phyloP scores from a whole-genome alignment of 2,113 vertebrate species.

The Proteles cristata region DNA sequence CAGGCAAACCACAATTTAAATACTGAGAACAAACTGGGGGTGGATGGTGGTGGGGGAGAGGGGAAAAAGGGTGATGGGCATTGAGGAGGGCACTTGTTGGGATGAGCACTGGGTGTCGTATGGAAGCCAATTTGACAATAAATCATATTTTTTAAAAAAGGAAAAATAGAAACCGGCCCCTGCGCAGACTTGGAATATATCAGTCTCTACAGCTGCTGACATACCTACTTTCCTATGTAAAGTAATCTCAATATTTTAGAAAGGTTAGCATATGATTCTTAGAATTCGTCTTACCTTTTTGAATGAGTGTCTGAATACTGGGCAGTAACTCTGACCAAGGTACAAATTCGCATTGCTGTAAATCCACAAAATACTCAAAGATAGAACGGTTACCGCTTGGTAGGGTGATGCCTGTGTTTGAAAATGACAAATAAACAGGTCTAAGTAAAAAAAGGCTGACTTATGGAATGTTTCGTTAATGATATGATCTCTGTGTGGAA shows the following conservation, averaged over 20 bases:
- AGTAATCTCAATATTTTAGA: neutral
- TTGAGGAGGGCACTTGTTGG: too few relatives aligned
- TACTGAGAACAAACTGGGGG: too few relatives aligned
- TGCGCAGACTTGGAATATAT: neutral
- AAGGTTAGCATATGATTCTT: neutral
- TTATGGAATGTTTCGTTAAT: neutral
- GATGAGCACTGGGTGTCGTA: too few relatives aligned
- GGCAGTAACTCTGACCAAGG: slow-evolving; percentile 84
- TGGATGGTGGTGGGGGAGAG: too few relatives aligned
- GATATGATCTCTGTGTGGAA: neutral
- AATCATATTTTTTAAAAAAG: too few relatives aligned
- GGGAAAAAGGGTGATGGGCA: too few relatives aligned
- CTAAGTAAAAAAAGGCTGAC: neutral
- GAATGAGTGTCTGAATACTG: slow-evolving; percentile 75
- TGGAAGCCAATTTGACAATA: too few relatives aligned
- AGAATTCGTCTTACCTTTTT: slow-evolving; percentile 79
- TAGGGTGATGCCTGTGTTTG: slow-evolving; percentile 71
- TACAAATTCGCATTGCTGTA: slow-evolving; percentile 83
- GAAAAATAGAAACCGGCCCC: too few relatives aligned
- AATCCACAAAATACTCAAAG: slow-evolving; percentile 87
- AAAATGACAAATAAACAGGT: slow-evolving; percentile 16
- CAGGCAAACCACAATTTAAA: too few relatives aligned
- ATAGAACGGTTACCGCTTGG: slow-evolving; percentile 75
- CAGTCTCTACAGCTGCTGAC: neutral
- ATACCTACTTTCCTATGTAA: neutral